A percentile compares a stretch with the other conserved stretches of the same genome.
These are phyloP conservation scores for Carassius gibelio DNA, from an alignment of 2,113 vertebrate species.

Conservation along the genomic window DNA sequence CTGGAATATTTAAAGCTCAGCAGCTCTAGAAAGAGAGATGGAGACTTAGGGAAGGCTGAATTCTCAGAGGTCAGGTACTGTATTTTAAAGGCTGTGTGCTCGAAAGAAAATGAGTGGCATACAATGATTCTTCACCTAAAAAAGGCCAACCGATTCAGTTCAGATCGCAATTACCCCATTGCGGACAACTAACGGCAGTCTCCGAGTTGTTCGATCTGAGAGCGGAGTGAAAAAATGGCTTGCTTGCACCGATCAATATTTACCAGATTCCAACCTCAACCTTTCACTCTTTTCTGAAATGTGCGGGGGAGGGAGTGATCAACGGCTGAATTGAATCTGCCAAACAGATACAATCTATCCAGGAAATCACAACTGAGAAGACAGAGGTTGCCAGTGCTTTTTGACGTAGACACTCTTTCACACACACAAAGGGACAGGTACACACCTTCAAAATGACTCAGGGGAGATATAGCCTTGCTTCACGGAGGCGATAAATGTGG, in stretches of 20 bases:
- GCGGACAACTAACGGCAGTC: conserved; percentile 57
- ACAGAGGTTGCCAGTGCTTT: conserved; percentile 7
- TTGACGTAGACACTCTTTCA: not conserved
- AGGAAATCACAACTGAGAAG: conserved; percentile 55
- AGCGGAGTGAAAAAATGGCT: conserved; percentile 60
- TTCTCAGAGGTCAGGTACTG: not conserved
- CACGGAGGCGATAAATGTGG: conserved; percentile 51
- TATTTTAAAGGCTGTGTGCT: not conserved
- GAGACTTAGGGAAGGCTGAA: conserved; percentile 45
- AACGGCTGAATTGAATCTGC: conserved; percentile 56
- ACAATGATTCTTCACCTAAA: conserved; percentile 3
- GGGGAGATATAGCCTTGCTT: conserved; percentile 45
- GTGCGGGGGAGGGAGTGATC: conserved; percentile 59
- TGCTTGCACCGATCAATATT: conserved; percentile 67
- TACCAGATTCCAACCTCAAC: conserved; percentile 67
- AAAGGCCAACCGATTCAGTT: conserved; percentile 23
- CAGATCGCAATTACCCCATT: conserved; percentile 58
- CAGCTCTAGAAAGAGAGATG: conserved; percentile 48
- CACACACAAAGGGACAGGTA: conserved; percentile 16
- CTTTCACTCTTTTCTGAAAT: conserved; percentile 60
- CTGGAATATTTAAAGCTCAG: conserved; percentile 73
- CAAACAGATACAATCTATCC: conserved; percentile 54
- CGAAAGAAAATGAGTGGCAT: not conserved
- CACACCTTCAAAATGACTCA: conserved; percentile 34
- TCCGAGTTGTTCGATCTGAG: conserved; percentile 62